Evolutionary conservation across 2,888 invertebrate genomes (phyloP), one percentile per base, ranked within the genome.

Genomic region (Drosophila mimetica): DNA sequence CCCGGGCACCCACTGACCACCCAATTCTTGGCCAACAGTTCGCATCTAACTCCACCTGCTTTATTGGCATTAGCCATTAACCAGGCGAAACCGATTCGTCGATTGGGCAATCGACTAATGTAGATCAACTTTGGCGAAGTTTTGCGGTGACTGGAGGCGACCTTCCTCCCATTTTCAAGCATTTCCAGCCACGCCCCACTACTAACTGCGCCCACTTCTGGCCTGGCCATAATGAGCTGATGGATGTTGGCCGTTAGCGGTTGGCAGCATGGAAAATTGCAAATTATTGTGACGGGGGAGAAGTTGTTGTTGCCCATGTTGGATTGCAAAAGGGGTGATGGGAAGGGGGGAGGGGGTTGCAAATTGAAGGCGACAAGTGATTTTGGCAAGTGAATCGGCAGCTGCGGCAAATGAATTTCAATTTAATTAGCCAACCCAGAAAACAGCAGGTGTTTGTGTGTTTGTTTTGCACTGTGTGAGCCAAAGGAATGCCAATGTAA

Each of bases 401-500:
- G 50, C 57, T 54, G 63, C 42, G 30, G 53, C 58, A 37, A 67
- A 47, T 51, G 52, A 59, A 63, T 69, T 74, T 59, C 52, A 74
- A 77, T 75, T 83, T 79, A 79, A 83, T 80, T 75, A 79, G 80
- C 67, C 41, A 73, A 67, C 16, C 25, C 37, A 42, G 41, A 44
- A 37, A 25, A 11, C 32, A 32, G 32, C 59, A 25, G 54, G 34
- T 41, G 47, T 58, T 13, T 55, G 32, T 72, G 30, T 44, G 50
- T 47, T 44, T n/a, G n/a, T 28, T 47, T 44, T n/a, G n/a, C 22
- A 39, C 51, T 52, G 32, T 61, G 54, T 61, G 59, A 42, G 25
- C 16, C 39, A 39, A 30, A 36, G 14, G 59, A 60, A 57, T 60
- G 60, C 37, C 60, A 65, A 71, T 54, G 71, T 71, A 81, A 80